Evolutionary conservation across 2,888 invertebrate genomes (phyloP).

Genomic region (Macroteleia sp.): DNA sequence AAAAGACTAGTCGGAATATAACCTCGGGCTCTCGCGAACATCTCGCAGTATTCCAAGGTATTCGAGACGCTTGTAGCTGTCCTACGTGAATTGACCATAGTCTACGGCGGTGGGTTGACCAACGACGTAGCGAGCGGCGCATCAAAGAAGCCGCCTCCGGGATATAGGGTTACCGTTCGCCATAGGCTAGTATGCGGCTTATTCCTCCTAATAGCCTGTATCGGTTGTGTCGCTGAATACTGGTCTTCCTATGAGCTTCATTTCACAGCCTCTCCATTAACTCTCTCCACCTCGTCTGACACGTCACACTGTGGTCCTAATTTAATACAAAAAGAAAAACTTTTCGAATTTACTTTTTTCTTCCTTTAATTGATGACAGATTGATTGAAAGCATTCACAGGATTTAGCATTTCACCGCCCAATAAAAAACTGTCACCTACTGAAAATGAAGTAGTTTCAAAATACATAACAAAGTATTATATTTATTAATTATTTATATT

Average conservation of each 20-base stretch:
- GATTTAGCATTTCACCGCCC: too few species aligned
- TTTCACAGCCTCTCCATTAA: slow-evolving; percentile 60
- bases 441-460: too few species aligned
- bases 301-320: slow-evolving; percentile 52
- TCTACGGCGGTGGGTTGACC: slow-evolving; percentile 78
- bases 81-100: slow-evolving; percentile 79
- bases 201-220: slow-evolving; percentile 79
- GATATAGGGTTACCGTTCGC: slow-evolving; percentile 79
- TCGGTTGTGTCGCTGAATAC: slow-evolving; percentile 69
- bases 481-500: too few species aligned
- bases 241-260: slow-evolving; percentile 59
- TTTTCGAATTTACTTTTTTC: slow-evolving; percentile 3
- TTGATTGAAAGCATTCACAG: slow-evolving; percentile 32
- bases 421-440: too few species aligned
- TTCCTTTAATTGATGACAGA: slow-evolving; percentile 35
- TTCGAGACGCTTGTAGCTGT: slow-evolving; percentile 83
- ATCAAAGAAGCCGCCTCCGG: slow-evolving; percentile 81
- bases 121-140: slow-evolving; percentile 74
- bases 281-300: slow-evolving; percentile 46
- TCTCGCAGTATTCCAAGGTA: slow-evolving; percentile 79
- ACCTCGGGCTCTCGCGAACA: slow-evolving; percentile 70
- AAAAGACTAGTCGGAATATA: slow-evolving; percentile 67
- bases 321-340: slow-evolving; percentile 29
- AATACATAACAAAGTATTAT: too few species aligned
- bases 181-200: slow-evolving; percentile 73